Evolutionary conservation across 2,113 vertebrate species (phyloP).

Genomic region (Columba livia): DNA sequence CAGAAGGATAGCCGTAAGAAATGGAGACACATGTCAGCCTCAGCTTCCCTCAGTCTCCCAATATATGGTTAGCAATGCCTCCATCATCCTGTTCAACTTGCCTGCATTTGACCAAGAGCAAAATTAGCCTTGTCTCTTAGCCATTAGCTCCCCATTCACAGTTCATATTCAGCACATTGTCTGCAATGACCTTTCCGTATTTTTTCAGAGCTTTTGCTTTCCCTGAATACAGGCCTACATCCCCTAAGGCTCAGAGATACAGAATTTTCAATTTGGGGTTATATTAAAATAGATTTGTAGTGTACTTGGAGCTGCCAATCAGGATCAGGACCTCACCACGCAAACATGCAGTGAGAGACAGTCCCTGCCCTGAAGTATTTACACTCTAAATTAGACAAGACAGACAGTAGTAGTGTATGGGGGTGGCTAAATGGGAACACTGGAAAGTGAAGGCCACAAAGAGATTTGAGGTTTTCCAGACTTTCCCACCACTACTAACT

Average conservation of each 20-base stretch:
- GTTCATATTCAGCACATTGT: conserved; percentile 31
- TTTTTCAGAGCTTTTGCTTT: conserved; percentile 39
- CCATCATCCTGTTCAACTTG: background rate
- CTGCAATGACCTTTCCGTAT: conserved; percentile 36
- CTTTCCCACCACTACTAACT: background rate
- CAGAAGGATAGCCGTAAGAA: background rate
- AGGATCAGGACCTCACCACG: conserved; percentile 52
- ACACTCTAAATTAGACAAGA: conserved; percentile 42
- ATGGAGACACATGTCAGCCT: background rate
- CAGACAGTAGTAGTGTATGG: background rate
- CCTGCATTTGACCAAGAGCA: background rate
- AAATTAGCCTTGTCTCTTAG: background rate
- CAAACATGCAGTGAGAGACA: conserved; percentile 31
- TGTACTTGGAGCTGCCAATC: conserved; percentile 34
- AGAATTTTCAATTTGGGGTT: conserved; percentile 56
- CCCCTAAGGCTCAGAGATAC: conserved; percentile 35
- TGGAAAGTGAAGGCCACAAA: conserved; percentile 15
- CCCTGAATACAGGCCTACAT: background rate
- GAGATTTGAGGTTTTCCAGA: conserved; percentile 1
- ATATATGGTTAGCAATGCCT: background rate
- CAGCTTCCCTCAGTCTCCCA: background rate
- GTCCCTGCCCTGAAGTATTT: conserved; percentile 53
- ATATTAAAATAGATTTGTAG: conserved; percentile 63
- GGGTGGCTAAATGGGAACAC: background rate
- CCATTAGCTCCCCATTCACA: background rate